Conservation (phyloP, 2,888 invertebrate genomes). For the Trichopria drosophilae region DNA sequence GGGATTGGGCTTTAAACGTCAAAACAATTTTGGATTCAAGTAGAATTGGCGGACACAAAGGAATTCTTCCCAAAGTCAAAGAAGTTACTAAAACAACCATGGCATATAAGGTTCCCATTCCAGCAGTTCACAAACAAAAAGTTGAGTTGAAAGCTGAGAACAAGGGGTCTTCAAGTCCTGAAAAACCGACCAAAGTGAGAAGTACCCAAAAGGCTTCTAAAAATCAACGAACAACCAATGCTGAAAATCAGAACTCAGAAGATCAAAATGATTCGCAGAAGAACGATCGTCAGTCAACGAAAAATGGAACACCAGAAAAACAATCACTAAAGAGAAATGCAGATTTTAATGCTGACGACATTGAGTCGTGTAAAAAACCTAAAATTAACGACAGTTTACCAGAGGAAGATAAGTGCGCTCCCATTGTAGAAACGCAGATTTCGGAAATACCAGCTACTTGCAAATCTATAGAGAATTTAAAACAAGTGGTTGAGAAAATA, state of each 20-base stretch:
- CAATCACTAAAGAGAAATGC: conserved; percentile 33
- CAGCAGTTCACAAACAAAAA: conserved; percentile 54
- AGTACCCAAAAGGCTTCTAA: conserved; percentile 30
- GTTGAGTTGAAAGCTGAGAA: conserved; percentile 37
- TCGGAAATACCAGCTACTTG: conserved; percentile 43
- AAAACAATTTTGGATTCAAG: conserved; percentile 53
- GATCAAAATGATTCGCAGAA: conserved; percentile 12
- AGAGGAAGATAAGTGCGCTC: conserved; percentile 24
- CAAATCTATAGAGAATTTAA: conserved; percentile 49
- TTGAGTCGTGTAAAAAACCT: conserved; percentile 36
- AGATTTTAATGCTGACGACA: conserved; percentile 18
- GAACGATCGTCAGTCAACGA: conserved; percentile 10
- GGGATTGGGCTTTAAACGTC: conserved; percentile 53
- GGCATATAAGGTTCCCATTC: conserved; percentile 57
- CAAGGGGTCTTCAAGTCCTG: conserved; percentile 35
- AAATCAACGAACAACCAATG: conserved; percentile 16
- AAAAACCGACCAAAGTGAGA: conserved; percentile 28
- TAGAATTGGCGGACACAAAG: conserved; percentile 53
- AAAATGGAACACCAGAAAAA: conserved; percentile 33
- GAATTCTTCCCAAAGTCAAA: conserved; percentile 51
- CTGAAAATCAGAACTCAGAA: conserved; percentile 23
- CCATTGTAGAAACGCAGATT: conserved; percentile 13
- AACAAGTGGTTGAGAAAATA: conserved; percentile 48
- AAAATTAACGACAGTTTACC: conserved; percentile 31
- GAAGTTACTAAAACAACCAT: conserved; percentile 55